Percentiles rank a stretch among this genome's conserved stretches.
These are phyloP conservation scores for Dolomedes plantarius DNA, from an alignment of 2,888 invertebrate species.

Conservation along the genomic window DNA sequence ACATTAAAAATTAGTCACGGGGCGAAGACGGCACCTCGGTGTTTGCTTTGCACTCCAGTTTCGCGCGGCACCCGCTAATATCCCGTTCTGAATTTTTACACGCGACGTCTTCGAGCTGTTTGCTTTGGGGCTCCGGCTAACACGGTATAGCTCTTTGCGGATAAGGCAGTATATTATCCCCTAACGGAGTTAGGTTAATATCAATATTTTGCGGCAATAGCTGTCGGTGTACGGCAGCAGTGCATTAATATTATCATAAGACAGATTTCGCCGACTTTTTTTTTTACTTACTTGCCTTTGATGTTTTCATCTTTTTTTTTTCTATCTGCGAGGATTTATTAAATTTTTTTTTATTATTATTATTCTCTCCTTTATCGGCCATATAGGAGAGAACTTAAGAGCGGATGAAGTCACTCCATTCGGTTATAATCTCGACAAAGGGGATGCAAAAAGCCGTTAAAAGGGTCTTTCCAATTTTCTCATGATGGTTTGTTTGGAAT, in stretches of 20 bases:
- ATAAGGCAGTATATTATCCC: conserved; percentile 51
- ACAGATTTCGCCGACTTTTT: no score
- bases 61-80: background rate
- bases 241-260: conserved; percentile 2
- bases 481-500: no score
- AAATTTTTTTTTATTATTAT: no score
- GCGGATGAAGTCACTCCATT: no score
- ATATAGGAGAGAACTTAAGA: no score
- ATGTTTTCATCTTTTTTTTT: no score
- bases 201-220: conserved; percentile 59
- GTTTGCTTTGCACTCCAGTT: background rate
- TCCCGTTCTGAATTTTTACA: background rate
- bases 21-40: background rate
- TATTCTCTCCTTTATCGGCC: no score
- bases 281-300: no score
- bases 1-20: background rate
- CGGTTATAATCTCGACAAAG: no score
- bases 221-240: background rate
- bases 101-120: conserved; percentile 18
- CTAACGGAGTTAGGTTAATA: conserved; percentile 62
- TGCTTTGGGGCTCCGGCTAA: conserved; percentile 29
- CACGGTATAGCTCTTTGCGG: conserved; percentile 66
- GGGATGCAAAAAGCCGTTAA: no score
- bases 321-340: no score
- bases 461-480: no score